phyloP scores from a whole-genome alignment of 1,140 invertebrate species.

The Drosophila kurseongensis region DNA sequence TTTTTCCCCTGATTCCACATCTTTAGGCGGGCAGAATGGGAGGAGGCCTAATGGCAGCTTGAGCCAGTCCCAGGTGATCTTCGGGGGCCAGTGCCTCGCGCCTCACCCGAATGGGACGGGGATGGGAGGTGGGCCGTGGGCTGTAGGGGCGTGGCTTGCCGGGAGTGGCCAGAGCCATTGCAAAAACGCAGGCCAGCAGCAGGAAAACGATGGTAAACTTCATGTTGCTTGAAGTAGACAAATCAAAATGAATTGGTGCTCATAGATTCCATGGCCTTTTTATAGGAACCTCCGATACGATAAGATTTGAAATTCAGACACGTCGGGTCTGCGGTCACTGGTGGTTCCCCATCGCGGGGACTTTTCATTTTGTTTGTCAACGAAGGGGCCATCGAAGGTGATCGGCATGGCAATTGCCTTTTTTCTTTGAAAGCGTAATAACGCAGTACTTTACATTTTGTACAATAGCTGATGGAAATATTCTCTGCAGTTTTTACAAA shows the following conservation, averaged over 20 bases:
- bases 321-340: conserved; percentile 1
- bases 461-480: no score
- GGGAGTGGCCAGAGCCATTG: conserved; percentile 34
- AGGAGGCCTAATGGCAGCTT: conserved; percentile 6
- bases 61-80: conserved; percentile 30
- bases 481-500: no score
- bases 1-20: neutral
- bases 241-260: conserved; percentile 22
- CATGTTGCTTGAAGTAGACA: conserved; percentile 20
- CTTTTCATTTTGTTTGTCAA: conserved; percentile 11
- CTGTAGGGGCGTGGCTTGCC: conserved; percentile 28
- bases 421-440: conserved; percentile 8
- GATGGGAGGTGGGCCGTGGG: conserved; percentile 47
- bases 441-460: neutral
- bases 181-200: conserved; percentile 33
- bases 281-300: conserved; percentile 16
- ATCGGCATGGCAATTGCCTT: conserved; percentile 1
- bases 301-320: neutral
- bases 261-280: conserved; percentile 7
- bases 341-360: conserved; percentile 32
- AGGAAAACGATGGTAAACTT: conserved; percentile 42
- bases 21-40: conserved; percentile 6
- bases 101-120: conserved; percentile 52
- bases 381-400: conserved; percentile 6
- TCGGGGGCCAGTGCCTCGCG: conserved; percentile 23